Evolutionary conservation across 2,113 vertebrate species (phyloP), one percentile per base, ranked within the genome.

Genomic region (Coptodon rendalli): DNA sequence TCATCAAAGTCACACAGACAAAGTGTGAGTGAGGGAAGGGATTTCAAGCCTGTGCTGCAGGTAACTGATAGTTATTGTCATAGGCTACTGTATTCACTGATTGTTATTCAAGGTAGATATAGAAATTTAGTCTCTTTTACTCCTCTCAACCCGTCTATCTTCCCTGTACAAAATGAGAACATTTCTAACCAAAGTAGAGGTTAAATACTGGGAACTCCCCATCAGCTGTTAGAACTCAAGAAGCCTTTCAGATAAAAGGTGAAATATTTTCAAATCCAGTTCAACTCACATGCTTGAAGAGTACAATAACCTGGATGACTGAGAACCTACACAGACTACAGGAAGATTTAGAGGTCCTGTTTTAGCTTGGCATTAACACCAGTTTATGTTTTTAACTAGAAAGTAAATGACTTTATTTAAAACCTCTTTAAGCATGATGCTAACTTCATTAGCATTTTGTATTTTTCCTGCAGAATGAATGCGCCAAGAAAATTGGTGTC

Each of bases 401-500:
- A 71, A 71, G 5, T 40, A 71, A 71, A 71, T 43, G 29, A 63
- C 29, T 63, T 63, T 43, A 71, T 22, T 68, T 22, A 71, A 71
- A 71, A 43, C 36, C 34, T 40, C 24, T 76, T 48, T 17, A 48
- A 76, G 43, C 66, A 9, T 71, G n/a, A 71, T 40, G 36, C 9
- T 76, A 76, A 29, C n/a, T 76, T 9, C 2, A 9, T 59, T n/a
- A 53, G 19, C 6, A 45, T 7, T 52, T 63, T 89, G 24, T 9
- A 12, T 59, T 63, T 63, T 86, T 66, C 57, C 79, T 86, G 24
- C 92, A 97, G 96, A 97, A 97, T 14, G 84, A 95, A 3, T 92
- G 93, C 45, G 96, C 93, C 3, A 89, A 85, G 59, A 92, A 9
- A 12, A 63, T 96, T 3, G 93, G 92, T 2, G 95, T 94, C n/a